Evolutionary conservation across 2,888 invertebrate species (phyloP), one percentile per base, ranked within the genome.

Genomic region (Polydrusus cervinus): DNA sequence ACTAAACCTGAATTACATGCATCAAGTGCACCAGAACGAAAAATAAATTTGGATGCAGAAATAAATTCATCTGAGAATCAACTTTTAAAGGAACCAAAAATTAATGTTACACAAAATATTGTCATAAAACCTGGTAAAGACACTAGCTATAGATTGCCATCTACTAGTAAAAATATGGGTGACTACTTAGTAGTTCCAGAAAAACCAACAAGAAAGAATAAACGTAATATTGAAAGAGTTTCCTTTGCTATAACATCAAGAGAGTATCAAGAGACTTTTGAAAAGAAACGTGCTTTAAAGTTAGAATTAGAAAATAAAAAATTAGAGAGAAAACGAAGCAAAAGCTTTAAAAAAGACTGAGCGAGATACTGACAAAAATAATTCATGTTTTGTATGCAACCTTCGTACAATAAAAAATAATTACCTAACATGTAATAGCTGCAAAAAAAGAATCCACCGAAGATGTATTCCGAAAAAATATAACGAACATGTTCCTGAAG

Each of bases 271-370:
- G 47, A 16, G 47, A 47, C 6, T 14, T 47, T 47, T 47, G 47
- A 47, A 47, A 47, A 14, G 16, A 47, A 47, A n/a, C 47, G 47
- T 10, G 16, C 47, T 16, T 47, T 47, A 16, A 47, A 47, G 16
- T 16, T 47, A 47, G 47, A 47, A 47, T n/a, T 14, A 47, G 47
- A 47, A 47, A 47, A 47, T 47, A 47, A 47, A 47, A 47, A 47
- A 47, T 14, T 14, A 6, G 14, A 47, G 10, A 47, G 47, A 47
- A 47, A 47, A 47, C 47, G 47, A 47, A 47, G 47, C 16, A 14
- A 47, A 47, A 47, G 47, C 47, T n/a, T n/a, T 47, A 47, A 47
- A 47, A 47, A 47, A 47, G 47, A 47, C 14, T 47, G 16, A 3
- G 14, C 14, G 10, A 47, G 47, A 45, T 16, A 9, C 47, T 16